Conservation (phyloP, 1,140 invertebrate species). For the Zaprionus camerounensis region DNA sequence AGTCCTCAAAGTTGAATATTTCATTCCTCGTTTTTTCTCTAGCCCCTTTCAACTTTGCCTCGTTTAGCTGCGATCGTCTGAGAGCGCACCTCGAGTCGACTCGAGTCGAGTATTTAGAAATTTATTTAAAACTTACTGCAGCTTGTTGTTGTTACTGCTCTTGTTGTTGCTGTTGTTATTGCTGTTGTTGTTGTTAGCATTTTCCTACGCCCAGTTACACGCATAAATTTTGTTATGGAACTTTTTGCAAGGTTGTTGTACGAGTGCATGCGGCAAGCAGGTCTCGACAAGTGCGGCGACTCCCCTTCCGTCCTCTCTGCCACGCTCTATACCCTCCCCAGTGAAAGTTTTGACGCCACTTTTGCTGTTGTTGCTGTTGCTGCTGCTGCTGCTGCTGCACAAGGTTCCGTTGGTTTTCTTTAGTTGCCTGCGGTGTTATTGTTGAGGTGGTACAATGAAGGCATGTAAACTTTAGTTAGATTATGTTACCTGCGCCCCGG, state of each 20-base stretch:
- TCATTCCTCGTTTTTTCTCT: constrained; percentile 22
- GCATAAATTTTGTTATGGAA: constrained; percentile 80
- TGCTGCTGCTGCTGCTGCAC: constrained; percentile 29
- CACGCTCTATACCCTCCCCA: neutral
- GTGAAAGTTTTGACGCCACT: constrained; percentile 53
- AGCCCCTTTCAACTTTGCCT: constrained; percentile 74
- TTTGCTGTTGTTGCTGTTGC: constrained; percentile 25
- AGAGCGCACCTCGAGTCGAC: constrained; percentile 58
- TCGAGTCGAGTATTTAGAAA: constrained; percentile 74
- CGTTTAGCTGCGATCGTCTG: constrained; percentile 73
- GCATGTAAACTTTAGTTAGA: constrained; percentile 51
- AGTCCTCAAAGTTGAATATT: constrained; percentile 54
- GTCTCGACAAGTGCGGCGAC: neutral
- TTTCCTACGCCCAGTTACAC: constrained; percentile 79
- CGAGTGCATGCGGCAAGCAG: constrained; percentile 12
- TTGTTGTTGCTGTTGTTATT: constrained; percentile 36
- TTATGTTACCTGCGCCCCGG: constrained; percentile 45
- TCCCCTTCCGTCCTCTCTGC: neutral
- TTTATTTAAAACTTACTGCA: constrained; percentile 74
- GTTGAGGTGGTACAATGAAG: constrained; percentile 46
- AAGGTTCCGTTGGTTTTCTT: constrained; percentile 55
- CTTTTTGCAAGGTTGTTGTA: constrained; percentile 67
- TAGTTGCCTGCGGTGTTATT: constrained; percentile 49
- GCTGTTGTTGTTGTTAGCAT: constrained; percentile 29
- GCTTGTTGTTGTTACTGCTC: constrained; percentile 10